Evolutionary conservation across 1,140 invertebrate species (phyloP).

Genomic region (Trissolcus basalis): DNA sequence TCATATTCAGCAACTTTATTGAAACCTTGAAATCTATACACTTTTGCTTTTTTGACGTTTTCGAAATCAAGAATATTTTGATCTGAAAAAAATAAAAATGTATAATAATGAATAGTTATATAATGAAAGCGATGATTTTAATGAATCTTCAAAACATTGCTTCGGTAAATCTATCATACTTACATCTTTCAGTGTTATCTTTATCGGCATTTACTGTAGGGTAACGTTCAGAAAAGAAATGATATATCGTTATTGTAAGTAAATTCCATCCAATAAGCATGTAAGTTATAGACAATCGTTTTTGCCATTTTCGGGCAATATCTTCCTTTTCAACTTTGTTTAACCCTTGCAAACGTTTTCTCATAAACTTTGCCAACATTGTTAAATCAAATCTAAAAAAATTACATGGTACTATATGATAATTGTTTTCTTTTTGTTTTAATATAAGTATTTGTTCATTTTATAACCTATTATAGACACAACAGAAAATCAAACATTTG

Average conservation of each 20-base stretch:
- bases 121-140: conserved; percentile 2
- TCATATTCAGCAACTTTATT: neutral
- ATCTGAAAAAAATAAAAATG: neutral
- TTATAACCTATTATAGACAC: too few relatives aligned
- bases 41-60: neutral
- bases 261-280: conserved; percentile 18
- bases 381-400: too few relatives aligned
- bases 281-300: conserved; percentile 7
- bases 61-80: neutral
- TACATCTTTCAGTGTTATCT: too few relatives aligned
- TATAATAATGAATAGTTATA: neutral
- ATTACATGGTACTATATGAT: too few relatives aligned
- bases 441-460: too few relatives aligned
- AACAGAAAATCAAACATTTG: too few relatives aligned
- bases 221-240: conserved; percentile 3
- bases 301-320: neutral
- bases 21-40: neutral
- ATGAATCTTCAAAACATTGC: neutral
- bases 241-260: neutral
- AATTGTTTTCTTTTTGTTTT: too few relatives aligned
- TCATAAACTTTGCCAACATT: neutral
- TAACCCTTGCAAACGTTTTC: neutral
- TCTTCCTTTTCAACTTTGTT: neutral
- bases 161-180: too few relatives aligned
- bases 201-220: conserved; percentile 1